These are phyloP conservation scores for Drosophila prostipennis DNA, from an alignment of 2,888 invertebrate species.

Conservation along the genomic window DNA sequence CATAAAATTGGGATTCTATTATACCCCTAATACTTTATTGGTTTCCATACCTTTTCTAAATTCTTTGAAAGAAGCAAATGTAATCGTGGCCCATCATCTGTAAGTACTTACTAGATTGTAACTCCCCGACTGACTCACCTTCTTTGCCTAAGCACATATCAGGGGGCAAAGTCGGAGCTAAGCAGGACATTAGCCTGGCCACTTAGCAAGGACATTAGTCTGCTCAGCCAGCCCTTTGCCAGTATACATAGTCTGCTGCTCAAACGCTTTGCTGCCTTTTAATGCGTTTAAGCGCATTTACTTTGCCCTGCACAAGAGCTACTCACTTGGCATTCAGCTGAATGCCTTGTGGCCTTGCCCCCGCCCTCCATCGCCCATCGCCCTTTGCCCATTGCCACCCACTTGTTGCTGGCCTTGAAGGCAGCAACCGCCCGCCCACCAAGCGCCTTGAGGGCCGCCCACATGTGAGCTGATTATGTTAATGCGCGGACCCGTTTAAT, in stretches of 20 bases:
- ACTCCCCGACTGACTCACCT: not conserved
- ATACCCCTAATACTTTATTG: too few relatives aligned
- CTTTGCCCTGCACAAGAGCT: constrained; percentile 42
- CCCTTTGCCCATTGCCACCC: constrained; percentile 13
- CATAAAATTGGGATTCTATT: too few relatives aligned
- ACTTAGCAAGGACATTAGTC: constrained; percentile 56
- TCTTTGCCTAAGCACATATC: constrained; percentile 55
- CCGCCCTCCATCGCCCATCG: too few relatives aligned
- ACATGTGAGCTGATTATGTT: constrained; percentile 75
- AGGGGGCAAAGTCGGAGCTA: constrained; percentile 40
- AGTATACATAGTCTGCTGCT: constrained; percentile 36
- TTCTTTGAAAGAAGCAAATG: not conserved
- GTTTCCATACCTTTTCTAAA: not conserved
- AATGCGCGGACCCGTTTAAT: constrained; percentile 65
- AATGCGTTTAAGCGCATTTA: constrained; percentile 71
- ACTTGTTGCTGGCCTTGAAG: constrained; percentile 46
- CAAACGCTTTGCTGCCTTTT: constrained; percentile 54
- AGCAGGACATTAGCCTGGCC: constrained; percentile 55
- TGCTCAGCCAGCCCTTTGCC: constrained; percentile 7
- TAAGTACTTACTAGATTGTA: constrained; percentile 21
- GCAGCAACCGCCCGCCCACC: too few relatives aligned
- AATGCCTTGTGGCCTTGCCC: constrained; percentile 22
- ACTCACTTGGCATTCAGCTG: constrained; percentile 60
- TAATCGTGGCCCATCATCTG: not conserved
- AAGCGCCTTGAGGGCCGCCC: constrained; percentile 16